Evolutionary conservation across 2,888 invertebrate genomes (phyloP).

Genomic region (Macrophya annulata): DNA sequence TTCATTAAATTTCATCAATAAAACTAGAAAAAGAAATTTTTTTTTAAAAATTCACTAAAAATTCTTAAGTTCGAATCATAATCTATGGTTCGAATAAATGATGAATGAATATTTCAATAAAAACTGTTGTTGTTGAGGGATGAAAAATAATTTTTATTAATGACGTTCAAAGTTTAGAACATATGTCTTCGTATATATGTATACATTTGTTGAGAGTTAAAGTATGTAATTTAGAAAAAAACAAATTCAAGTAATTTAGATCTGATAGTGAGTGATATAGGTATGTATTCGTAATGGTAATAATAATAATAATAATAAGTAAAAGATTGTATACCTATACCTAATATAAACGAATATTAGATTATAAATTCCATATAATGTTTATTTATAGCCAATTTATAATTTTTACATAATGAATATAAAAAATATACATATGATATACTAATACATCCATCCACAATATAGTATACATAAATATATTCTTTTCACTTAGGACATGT

Average conservation of each 20-base stretch:
- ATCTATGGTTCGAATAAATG: no score
- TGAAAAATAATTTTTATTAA: constrained; percentile 6
- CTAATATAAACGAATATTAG: background rate
- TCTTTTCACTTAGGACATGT: background rate
- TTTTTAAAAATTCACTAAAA: background rate
- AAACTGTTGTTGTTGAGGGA: background rate
- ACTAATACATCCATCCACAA: background rate
- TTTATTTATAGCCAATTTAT: background rate
- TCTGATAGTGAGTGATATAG: no score
- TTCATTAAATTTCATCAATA: no score
- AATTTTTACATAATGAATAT: background rate
- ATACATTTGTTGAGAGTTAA: background rate
- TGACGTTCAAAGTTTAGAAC: background rate
- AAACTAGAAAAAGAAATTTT: background rate
- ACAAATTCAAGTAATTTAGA: no score
- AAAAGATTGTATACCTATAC: background rate
- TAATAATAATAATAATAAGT: background rate
- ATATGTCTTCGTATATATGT: background rate
- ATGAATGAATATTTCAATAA: background rate
- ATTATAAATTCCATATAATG: background rate
- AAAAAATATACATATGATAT: background rate
- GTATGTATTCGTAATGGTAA: no score
- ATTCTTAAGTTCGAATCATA: no score
- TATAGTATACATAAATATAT: background rate
- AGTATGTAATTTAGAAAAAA: no score